Evolutionary conservation across 2,113 vertebrate genomes (phyloP), one percentile per base, ranked within the genome.

Genomic region (Siniperca knerii): DNA sequence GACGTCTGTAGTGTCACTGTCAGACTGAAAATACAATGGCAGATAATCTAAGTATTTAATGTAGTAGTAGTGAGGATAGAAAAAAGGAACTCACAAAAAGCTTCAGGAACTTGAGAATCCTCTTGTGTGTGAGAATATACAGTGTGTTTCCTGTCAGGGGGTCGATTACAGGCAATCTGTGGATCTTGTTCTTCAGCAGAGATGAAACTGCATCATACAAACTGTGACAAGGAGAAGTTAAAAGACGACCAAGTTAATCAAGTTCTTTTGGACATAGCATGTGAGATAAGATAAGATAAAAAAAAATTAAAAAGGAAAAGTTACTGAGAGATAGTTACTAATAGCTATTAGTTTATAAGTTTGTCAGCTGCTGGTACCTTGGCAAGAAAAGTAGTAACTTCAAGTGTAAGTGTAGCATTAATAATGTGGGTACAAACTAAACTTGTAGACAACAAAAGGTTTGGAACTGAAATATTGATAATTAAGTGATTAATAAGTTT

Each of bases 101-200:
- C 77, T 99, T 99, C 88, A 99, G 97, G 92, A 99, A 99, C 93
- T 99, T 99, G 84, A 99, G 97, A 91, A 99, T 99, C 89, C 98
- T 97, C 90, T 99, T 99, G 93, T 99, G 98, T n/a, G 98, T 99
- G 81, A 99, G 97, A 83, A 99, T 99, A 90, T 99, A 99, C 71
- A 99, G 95, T 0, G 98, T 98, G 94, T 99, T 99, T 44, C 98
- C 98, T 0, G 98, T 98, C 83, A 97, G 94, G 0, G 98, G 97
- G 93, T 99, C 98, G 7, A 99, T 98, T 46, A 99, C 98, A 8
- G 98, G 98, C 88, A 99, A 90, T 33, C 98, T 97, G 90, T 99
- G 98, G 94, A 99, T 99, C 95, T 98, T 98, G 93, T 99, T 96
- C 84, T 92, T 98, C 92, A 99, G 97, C 91, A 99, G 95, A 48